Percentiles rank a stretch among this genome's conserved stretches.
phyloP scores from a whole-genome alignment of 1,140 invertebrate genomes.

The Pseudomyrmex gracilis region DNA sequence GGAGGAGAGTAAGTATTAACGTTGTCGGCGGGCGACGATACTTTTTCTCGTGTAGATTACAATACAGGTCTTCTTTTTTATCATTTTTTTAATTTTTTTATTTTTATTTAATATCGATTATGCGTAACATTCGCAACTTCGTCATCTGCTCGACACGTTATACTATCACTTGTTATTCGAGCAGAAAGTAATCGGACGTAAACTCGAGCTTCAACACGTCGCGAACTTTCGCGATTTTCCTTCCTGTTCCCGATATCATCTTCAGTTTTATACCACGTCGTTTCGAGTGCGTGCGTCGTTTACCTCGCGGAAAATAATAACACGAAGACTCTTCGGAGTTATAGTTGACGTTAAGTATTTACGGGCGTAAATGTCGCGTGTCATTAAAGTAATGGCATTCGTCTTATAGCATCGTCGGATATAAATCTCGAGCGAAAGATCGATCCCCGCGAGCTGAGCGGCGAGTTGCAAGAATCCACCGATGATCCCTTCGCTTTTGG shows the following conservation, averaged over 20 bases:
- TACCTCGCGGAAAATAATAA: slow-evolving; percentile 24
- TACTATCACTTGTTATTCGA: slow-evolving; percentile 31
- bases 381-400: slow-evolving; percentile 28
- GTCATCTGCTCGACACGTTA: neutral
- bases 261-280: slow-evolving; percentile 7
- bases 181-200: slow-evolving; percentile 26
- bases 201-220: slow-evolving; percentile 1
- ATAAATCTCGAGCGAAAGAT: neutral
- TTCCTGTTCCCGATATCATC: slow-evolving; percentile 1
- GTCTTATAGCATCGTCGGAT: neutral
- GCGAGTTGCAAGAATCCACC: neutral
- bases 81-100: neutral
- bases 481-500: neutral
- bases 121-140: neutral
- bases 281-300: neutral
- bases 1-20: slow-evolving; percentile 92
- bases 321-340: slow-evolving; percentile 38
- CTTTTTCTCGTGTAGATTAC: no score
- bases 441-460: neutral
- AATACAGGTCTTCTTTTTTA: neutral
- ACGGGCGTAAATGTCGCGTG: slow-evolving; percentile 40
- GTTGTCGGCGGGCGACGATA: slow-evolving; percentile 35
- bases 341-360: slow-evolving; percentile 57
- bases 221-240: neutral
- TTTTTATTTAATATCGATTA: neutral